Evolutionary conservation across 2,113 vertebrate genomes (phyloP), one percentile per base, ranked within the genome.

Genomic region (Barnardius zonarius): DNA sequence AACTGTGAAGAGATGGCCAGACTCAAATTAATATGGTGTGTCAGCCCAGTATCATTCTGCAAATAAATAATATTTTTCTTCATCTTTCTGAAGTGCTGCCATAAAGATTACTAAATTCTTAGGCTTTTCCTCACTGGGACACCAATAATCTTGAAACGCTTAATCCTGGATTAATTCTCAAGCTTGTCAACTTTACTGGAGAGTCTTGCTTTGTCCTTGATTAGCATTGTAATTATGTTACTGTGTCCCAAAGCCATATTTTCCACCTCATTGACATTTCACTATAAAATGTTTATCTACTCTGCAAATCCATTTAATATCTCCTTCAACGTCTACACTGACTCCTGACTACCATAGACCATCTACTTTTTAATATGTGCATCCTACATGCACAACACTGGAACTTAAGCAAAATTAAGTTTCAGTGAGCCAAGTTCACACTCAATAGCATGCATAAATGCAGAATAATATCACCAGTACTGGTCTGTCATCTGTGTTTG

Each of bases 91-190:
- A 96, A 94, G 35, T 68, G n/a, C 62, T 94, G 82, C 82, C 66
- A 88, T 57, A 92, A 94, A 84, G 39, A 89, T 86, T 90, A 92
- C 83, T 93, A 41, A 88, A 92, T 91, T 88, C 31, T 88, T 90
- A 83, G 69, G 48, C 39, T 96, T 95, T 94, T 83, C 39, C 83
- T 94, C 88, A 72, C 83, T 76, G 83, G 77, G 80, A 92, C 52
- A 95, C 55, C 51, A 90, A 15, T 92, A 92, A 94, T 96, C 93
- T 93, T 88, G 66, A 96, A 93, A 93, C 76, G 12, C 19, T 94
- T 97, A 96, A 96, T 96, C 90, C 92, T 88, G 86, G 90, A 96
- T 96, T 96, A 97, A 93, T 86, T 92, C 61, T 92, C 80, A 88
- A 84, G 69, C 73, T 94, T 96, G 93, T 96, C 93, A 95, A 66